phyloP scores from a whole-genome alignment of 2,888 invertebrate genomes.

The Nomada ferruginata region DNA sequence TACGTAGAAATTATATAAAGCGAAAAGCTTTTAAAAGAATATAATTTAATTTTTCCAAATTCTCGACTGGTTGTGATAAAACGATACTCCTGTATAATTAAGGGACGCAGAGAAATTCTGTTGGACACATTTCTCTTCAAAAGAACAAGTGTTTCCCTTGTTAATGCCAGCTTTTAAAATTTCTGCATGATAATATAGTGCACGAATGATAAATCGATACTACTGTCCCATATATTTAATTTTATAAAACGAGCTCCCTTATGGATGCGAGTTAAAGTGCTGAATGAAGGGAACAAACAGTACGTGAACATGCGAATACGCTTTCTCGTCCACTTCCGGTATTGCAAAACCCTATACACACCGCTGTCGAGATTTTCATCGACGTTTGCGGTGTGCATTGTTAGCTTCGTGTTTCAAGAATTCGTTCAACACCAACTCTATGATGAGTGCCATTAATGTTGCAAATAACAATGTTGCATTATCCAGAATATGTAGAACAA shows the following conservation, averaged over 20 bases:
- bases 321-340: constrained; percentile 55
- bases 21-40: too few species aligned
- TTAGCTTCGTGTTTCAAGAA: constrained; percentile 46
- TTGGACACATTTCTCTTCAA: too few species aligned
- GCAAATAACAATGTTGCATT: constrained; percentile 42
- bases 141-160: not conserved
- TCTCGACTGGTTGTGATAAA: too few species aligned
- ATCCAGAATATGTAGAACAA: constrained; percentile 18
- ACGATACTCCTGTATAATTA: too few species aligned
- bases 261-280: constrained; percentile 37
- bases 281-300: constrained; percentile 53
- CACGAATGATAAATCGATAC: constrained; percentile 41
- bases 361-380: constrained; percentile 44
- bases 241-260: constrained; percentile 46
- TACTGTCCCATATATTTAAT: constrained; percentile 42
- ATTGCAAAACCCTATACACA: constrained; percentile 65
- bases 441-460: constrained; percentile 34
- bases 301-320: constrained; percentile 43
- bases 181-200: not conserved
- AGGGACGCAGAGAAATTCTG: too few species aligned
- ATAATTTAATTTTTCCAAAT: too few species aligned
- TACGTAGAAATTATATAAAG: too few species aligned
- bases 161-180: constrained; percentile 1
- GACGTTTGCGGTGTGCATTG: constrained; percentile 25
- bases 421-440: constrained; percentile 34